These are phyloP conservation scores for Tortrix viridana DNA, from an alignment of 2,888 invertebrate species.

Conservation along the genomic window DNA sequence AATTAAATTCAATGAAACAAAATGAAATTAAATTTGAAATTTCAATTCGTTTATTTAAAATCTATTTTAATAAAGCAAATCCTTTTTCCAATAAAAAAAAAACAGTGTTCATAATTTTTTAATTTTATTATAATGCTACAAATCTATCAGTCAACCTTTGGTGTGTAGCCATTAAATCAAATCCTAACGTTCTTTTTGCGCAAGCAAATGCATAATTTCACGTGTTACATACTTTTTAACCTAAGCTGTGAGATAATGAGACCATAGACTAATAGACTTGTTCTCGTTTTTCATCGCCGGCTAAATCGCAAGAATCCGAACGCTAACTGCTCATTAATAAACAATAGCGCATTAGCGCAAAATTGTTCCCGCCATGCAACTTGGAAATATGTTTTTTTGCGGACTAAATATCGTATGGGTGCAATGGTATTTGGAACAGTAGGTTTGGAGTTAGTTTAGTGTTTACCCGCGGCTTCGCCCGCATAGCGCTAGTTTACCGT, in stretches of 20 bases:
- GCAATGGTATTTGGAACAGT: background rate
- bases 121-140: too few relatives aligned
- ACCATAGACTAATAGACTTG: constrained; percentile 22
- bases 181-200: background rate
- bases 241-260: background rate
- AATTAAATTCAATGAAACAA: too few relatives aligned
- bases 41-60: too few relatives aligned
- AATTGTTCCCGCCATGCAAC: constrained; percentile 40
- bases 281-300: constrained; percentile 14
- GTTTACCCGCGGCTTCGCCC: background rate
- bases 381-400: constrained; percentile 7
- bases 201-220: background rate
- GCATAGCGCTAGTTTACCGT: too few relatives aligned
- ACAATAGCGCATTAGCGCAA: constrained; percentile 39
- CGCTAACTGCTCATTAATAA: constrained; percentile 33
- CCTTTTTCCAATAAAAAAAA: too few relatives aligned
- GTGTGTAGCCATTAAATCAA: too few relatives aligned
- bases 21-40: too few relatives aligned
- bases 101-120: too few relatives aligned
- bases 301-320: constrained; percentile 4
- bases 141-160: too few relatives aligned
- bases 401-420: background rate
- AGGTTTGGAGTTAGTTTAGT: background rate
- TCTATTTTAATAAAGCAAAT: too few relatives aligned
- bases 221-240: background rate